These are phyloP conservation scores for Amaurobius ferox DNA, from an alignment of 2,888 invertebrate genomes.

Conservation along the genomic window DNA sequence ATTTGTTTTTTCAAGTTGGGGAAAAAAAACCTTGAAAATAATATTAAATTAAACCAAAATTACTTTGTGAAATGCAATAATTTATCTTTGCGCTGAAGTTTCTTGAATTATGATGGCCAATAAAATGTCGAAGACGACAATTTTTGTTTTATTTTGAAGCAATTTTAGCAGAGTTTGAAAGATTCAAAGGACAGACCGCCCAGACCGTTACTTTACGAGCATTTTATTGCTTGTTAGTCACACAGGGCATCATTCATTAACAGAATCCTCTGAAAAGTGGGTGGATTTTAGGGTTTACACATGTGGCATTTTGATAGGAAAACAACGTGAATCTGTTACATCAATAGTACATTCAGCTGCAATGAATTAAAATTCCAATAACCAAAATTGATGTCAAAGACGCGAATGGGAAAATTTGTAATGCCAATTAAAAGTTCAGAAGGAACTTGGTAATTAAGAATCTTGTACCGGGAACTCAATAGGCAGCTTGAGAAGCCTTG, in stretches of 20 bases:
- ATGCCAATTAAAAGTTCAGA: neutral
- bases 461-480: neutral
- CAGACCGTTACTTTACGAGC: slow-evolving; percentile 12
- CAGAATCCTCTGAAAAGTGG: neutral
- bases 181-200: slow-evolving; percentile 6
- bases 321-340: neutral
- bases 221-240: slow-evolving; percentile 12
- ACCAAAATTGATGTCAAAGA: too few relatives aligned
- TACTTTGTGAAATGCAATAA: too few relatives aligned
- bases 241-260: neutral
- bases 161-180: neutral
- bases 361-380: neutral
- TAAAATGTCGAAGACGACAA: too few relatives aligned
- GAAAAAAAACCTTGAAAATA: too few relatives aligned
- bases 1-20: too few relatives aligned
- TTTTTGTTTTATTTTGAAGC: neutral
- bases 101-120: too few relatives aligned
- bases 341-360: neutral
- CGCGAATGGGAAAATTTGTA: neutral
- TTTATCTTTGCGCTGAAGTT: too few relatives aligned
- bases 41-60: too few relatives aligned
- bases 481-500: too few relatives aligned
- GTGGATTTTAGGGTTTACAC: neutral
- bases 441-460: neutral
- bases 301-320: neutral